Evolutionary conservation across 2,888 invertebrate species (phyloP).

Genomic region (Epinotia ramella): DNA sequence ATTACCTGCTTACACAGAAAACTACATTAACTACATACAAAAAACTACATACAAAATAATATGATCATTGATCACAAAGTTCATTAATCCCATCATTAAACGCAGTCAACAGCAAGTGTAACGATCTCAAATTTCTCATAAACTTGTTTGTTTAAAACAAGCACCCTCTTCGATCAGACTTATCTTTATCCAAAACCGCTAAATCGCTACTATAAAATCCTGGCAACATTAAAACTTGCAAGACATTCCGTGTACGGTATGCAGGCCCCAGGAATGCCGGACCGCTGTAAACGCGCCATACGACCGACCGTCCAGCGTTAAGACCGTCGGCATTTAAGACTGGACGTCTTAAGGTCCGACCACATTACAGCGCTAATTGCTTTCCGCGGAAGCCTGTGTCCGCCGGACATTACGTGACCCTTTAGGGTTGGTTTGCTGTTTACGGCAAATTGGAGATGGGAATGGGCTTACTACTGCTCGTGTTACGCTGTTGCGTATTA

Average conservation of each 20-base stretch:
- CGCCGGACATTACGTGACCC: conserved; percentile 48
- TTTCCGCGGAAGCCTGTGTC: conserved; percentile 72
- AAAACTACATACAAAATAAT: too few species aligned
- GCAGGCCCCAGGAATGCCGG: conserved; percentile 66
- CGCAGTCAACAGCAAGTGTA: not conserved
- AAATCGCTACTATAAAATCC: conserved; percentile 66
- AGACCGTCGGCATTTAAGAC: conserved; percentile 45
- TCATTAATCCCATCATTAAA: not conserved
- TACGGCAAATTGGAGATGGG: conserved; percentile 33
- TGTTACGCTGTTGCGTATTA: not conserved
- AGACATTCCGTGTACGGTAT: conserved; percentile 67
- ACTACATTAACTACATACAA: too few species aligned
- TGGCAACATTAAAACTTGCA: conserved; percentile 69
- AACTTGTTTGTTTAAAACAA: conserved; percentile 25
- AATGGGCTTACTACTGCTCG: conserved; percentile 1
- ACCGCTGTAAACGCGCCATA: conserved; percentile 57
- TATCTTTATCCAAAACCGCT: conserved; percentile 50
- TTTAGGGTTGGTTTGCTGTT: conserved; percentile 41
- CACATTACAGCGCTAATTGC: conserved; percentile 80
- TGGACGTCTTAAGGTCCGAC: conserved; percentile 61
- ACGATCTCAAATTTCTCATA: conserved; percentile 19
- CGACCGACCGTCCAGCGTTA: conserved; percentile 38
- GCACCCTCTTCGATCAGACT: conserved; percentile 29
- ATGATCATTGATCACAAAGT: not conserved
- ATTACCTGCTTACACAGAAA: too few species aligned